Evolutionary conservation across 30 jellyfish, hydroid and myxozoan genomes (phyloP), one percentile per base, ranked within the genome.

Genomic region (Cassiopea xamachana): DNA sequence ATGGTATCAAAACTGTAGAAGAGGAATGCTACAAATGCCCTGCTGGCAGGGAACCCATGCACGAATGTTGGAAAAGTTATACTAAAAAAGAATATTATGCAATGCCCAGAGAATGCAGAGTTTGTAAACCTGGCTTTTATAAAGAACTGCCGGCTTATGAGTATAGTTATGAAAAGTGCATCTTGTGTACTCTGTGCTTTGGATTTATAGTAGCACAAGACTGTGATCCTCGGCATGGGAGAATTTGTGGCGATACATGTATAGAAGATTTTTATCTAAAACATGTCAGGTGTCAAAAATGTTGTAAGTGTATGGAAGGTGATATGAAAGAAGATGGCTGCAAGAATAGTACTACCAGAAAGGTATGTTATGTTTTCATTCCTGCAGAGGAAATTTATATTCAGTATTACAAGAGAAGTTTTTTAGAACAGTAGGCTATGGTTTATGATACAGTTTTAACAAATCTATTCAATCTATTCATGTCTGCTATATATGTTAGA

Each of bases 31-130:
- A 55, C 12, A 46, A 7, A 3, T 14, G 72, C 47, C 10, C 48
- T 60, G 81, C 90, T 64, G 74, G 74, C 19, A 64, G 15, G 74
- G 74, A 64, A 27, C 74, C 74, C 43, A 5, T 13, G 74, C 74
- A 64, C 74, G 15, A 2, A 17, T 64, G 74, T 14, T 16, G 74
- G 43, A 7, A 64, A 4, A 64, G 6, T 4, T 64, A 9, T 27
- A 64, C 74, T 2, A 14, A 64, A 64, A 27, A 7, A 17, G 74
- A 64, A 64, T 4, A 64, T 64, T 2, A 14, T 2, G 15, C 8
- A 17, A 64, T 64, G 43, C 5, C 6, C 27, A 17, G 15, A 14
- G 74, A 17, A 64, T 64, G 74, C 15, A 64, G 43, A 64, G 8
- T 64, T 14, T 64, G 74, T 17, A 14, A 7, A 5, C 39, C 8